phyloP scores from a whole-genome alignment of 2,797 vertebrate species.

The Novumbra hubbsi region DNA sequence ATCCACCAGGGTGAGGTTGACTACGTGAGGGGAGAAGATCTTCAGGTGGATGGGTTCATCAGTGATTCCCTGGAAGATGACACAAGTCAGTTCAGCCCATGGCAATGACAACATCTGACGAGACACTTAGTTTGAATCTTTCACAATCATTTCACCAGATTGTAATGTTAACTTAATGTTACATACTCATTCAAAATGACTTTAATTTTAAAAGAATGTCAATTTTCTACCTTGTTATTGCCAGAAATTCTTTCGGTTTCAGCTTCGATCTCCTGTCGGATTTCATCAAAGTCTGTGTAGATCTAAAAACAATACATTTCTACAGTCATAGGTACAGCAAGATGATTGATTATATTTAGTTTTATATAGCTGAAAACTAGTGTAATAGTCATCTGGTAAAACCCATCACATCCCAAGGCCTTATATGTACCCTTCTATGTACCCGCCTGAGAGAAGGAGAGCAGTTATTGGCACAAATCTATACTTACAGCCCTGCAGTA shows the following conservation, averaged over 20 bases:
- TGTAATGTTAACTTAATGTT: background rate
- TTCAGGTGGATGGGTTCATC: constrained; percentile 97
- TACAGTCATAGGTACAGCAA: background rate
- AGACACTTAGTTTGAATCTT: background rate
- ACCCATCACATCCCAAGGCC: constrained; percentile 9
- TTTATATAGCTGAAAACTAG: background rate
- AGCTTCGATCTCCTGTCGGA: constrained; percentile 95
- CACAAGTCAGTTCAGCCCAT: background rate
- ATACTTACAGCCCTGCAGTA: background rate
- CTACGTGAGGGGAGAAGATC: constrained; percentile 95
- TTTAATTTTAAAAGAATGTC: background rate
- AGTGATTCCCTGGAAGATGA: constrained; percentile 88
- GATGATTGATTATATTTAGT: background rate
- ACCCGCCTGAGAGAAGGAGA: constrained; percentile 15
- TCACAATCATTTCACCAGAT: background rate
- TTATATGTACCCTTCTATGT: constrained; percentile 40
- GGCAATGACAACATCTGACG: background rate
- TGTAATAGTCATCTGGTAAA: background rate
- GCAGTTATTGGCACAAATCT: background rate
- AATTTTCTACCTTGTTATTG: constrained; percentile 81
- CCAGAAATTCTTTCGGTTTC: constrained; percentile 96
- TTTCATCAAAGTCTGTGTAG: constrained; percentile 96
- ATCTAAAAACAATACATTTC: constrained; percentile 67
- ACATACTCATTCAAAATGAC: background rate
- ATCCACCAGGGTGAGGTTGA: constrained; percentile 97